Conservation (phyloP, 2,888 invertebrate genomes). For the Sepiola atlantica region DNA sequence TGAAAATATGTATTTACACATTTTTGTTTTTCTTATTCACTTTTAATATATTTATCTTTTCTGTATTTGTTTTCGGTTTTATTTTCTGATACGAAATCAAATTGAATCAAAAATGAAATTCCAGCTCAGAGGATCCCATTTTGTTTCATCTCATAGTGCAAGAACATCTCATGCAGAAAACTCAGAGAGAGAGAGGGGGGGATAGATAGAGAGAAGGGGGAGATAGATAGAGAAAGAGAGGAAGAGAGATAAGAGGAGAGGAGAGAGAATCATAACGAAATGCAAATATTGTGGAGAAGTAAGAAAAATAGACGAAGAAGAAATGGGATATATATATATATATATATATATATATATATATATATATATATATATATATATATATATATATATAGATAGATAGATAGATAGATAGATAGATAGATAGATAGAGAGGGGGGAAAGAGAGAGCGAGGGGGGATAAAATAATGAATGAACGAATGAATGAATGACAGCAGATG, state of each 20-base stretch:
- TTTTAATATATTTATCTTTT: not conserved
- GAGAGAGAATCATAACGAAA: too few relatives aligned
- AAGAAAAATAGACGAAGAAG: too few relatives aligned
- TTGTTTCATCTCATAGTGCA: not conserved
- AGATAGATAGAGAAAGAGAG: not conserved
- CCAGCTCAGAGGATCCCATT: not conserved
- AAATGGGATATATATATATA: too few relatives aligned
- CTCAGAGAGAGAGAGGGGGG: not conserved
- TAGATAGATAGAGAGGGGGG: too few relatives aligned
- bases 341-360: too few relatives aligned
- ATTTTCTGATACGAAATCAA: not conserved
- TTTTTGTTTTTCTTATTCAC: not conserved
- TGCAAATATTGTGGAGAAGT: too few relatives aligned
- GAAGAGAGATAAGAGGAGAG: not conserved
- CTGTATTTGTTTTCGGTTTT: not conserved
- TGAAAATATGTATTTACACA: not conserved
- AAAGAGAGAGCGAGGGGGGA: too few relatives aligned
- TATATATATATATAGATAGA: too few relatives aligned
- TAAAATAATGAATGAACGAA: too few relatives aligned
- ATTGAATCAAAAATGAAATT: conserved; percentile 18
- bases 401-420: too few relatives aligned
- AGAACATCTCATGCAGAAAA: not conserved
- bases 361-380: too few relatives aligned
- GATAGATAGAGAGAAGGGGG: not conserved
- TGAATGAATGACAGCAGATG: too few relatives aligned